Evolutionary conservation across 2,888 invertebrate genomes (phyloP).

Genomic region (Oeneis ivallda): DNA sequence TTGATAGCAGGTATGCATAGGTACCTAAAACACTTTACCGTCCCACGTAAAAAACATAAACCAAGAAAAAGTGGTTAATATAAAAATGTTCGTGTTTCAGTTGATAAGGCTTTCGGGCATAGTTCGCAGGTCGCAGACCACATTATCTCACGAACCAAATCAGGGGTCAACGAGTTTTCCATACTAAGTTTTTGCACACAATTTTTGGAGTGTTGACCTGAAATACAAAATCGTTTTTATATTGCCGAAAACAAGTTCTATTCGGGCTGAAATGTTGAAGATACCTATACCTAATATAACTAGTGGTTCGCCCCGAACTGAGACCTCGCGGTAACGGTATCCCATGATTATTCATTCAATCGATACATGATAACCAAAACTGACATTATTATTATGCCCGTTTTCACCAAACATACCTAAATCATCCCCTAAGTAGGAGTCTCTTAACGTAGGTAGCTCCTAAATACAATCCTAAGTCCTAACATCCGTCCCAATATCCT

Average conservation of each 20-base stretch:
- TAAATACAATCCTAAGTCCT: too few species aligned
- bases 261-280: not conserved
- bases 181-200: slow-evolving; percentile 46
- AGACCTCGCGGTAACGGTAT: too few species aligned
- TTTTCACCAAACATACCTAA: too few species aligned
- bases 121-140: slow-evolving; percentile 46
- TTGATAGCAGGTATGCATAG: slow-evolving; percentile 2
- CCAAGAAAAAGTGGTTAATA: slow-evolving; percentile 32
- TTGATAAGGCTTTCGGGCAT: slow-evolving; percentile 48
- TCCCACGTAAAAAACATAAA: slow-evolving; percentile 26
- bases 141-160: slow-evolving; percentile 63
- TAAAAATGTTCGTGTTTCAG: slow-evolving; percentile 47
- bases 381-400: too few species aligned
- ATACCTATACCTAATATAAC: too few species aligned
- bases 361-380: too few species aligned
- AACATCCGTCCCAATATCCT: too few species aligned
- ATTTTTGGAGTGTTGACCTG: slow-evolving; percentile 33
- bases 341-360: too few species aligned
- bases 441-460: too few species aligned
- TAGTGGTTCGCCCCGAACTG: too few species aligned
- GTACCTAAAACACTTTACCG: slow-evolving; percentile 5
- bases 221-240: slow-evolving; percentile 10
- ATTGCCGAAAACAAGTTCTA: not conserved
- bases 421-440: too few species aligned
- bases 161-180: slow-evolving; percentile 53